These are phyloP conservation scores for Hypomesus transpacificus DNA, from an alignment of 2,113 vertebrate species.

Conservation along the genomic window DNA sequence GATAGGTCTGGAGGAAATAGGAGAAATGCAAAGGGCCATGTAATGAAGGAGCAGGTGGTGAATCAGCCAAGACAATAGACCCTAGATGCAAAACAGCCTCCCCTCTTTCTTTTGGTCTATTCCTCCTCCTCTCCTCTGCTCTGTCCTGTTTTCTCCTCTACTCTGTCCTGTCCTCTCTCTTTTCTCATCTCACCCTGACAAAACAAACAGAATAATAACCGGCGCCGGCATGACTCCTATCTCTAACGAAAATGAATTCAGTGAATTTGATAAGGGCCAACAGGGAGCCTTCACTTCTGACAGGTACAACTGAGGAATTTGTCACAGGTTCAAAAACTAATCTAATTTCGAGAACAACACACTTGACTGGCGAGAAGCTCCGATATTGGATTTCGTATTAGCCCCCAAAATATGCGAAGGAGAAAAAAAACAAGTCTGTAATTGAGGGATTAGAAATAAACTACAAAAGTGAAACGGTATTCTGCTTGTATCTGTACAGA, in stretches of 20 bases:
- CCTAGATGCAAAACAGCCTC: slow-evolving; percentile 57
- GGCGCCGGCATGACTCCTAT: slow-evolving; percentile 60
- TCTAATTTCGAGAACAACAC: slow-evolving; percentile 69
- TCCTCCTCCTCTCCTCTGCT: neutral
- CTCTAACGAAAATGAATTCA: slow-evolving; percentile 73
- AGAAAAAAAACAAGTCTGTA: slow-evolving; percentile 58
- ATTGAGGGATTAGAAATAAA: slow-evolving; percentile 70
- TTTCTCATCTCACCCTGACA: slow-evolving; percentile 71
- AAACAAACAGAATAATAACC: slow-evolving; percentile 76
- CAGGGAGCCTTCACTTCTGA: slow-evolving; percentile 76
- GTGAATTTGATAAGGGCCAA: slow-evolving; percentile 76
- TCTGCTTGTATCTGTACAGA: slow-evolving; percentile 55
- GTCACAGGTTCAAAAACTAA: slow-evolving; percentile 74
- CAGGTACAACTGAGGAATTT: slow-evolving; percentile 73
- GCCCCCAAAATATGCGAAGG: slow-evolving; percentile 51
- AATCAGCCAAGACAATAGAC: slow-evolving; percentile 42
- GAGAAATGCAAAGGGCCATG: slow-evolving; percentile 37
- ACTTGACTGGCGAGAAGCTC: slow-evolving; percentile 70
- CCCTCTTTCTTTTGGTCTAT: neutral
- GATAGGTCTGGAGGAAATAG: slow-evolving; percentile 30
- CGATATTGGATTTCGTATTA: slow-evolving; percentile 67
- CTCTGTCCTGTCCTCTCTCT: slow-evolving; percentile 36
- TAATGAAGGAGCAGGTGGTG: slow-evolving; percentile 65
- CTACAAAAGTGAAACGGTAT: slow-evolving; percentile 51
- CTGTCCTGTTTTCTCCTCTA: neutral